A percentile compares a stretch with the other conserved stretches of the same genome.
Conservation (phyloP, 1,140 invertebrate species). For the Orius insidiosus region DNA sequence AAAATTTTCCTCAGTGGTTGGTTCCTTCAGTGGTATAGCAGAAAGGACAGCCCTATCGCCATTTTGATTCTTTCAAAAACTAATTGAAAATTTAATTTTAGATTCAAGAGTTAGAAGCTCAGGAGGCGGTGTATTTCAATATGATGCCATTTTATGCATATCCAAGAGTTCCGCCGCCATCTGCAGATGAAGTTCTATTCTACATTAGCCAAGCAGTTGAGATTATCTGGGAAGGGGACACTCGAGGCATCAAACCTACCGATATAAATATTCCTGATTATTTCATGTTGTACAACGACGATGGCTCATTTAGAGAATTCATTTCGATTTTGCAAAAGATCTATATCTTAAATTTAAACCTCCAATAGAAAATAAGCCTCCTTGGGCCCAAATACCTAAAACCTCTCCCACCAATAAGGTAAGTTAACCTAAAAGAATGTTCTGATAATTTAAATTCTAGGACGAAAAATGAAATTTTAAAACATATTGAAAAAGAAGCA, state of each 20-base stretch:
- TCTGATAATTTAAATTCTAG: constrained; percentile 23
- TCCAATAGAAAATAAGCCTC: constrained; percentile 24
- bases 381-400: constrained; percentile 35
- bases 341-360: constrained; percentile 33
- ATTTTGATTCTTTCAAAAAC: too few relatives aligned
- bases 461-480: constrained; percentile 13
- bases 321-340: constrained; percentile 49
- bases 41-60: too few relatives aligned
- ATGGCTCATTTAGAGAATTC: constrained; percentile 31
- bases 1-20: too few relatives aligned
- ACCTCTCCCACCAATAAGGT: constrained; percentile 23
- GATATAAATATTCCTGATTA: neutral
- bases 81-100: too few relatives aligned
- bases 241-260: neutral
- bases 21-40: too few relatives aligned
- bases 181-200: too few relatives aligned
- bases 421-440: constrained; percentile 24
- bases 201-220: neutral
- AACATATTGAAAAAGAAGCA: constrained; percentile 27
- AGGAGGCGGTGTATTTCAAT: too few relatives aligned
- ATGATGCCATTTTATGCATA: too few relatives aligned
- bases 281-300: neutral
- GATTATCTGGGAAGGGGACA: constrained; percentile 5
- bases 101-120: constrained; percentile 17
- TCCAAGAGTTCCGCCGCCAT: too few relatives aligned